phyloP scores from a whole-genome alignment of 2,888 invertebrate genomes.

The Acheta domesticus region DNA sequence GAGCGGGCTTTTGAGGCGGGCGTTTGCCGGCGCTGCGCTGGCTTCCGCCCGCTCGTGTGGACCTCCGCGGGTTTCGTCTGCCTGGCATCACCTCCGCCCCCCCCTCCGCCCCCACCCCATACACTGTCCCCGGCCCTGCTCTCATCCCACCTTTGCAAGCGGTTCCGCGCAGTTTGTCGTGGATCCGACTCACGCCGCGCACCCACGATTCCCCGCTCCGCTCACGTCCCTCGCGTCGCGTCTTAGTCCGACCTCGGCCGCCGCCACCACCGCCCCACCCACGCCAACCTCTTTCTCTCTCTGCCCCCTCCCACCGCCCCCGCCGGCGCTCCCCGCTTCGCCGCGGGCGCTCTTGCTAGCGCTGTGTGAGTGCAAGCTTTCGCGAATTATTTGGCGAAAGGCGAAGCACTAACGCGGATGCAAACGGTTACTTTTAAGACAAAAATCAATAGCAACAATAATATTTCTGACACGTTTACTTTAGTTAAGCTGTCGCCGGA shows the following conservation, averaged over 20 bases:
- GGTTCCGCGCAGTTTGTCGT: background rate
- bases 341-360: background rate
- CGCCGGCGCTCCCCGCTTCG: background rate
- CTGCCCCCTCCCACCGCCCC: background rate
- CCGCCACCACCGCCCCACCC: background rate
- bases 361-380: constrained; percentile 11
- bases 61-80: no score
- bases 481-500: constrained; percentile 18
- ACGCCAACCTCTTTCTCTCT: background rate
- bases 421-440: constrained; percentile 18
- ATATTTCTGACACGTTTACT: constrained; percentile 18
- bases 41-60: no score
- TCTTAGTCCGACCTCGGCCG: background rate
- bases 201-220: background rate
- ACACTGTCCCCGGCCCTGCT: background rate
- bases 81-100: no score
- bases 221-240: background rate
- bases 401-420: constrained; percentile 18
- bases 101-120: background rate
- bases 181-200: background rate
- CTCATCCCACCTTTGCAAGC: background rate
- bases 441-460: constrained; percentile 18
- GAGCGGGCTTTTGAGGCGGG: no score
- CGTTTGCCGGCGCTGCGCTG: no score
- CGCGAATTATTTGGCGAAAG: constrained; percentile 18